Base-by-base conservation (phyloP, 2,797 vertebrate species). In the Falco columbarius region DNA sequence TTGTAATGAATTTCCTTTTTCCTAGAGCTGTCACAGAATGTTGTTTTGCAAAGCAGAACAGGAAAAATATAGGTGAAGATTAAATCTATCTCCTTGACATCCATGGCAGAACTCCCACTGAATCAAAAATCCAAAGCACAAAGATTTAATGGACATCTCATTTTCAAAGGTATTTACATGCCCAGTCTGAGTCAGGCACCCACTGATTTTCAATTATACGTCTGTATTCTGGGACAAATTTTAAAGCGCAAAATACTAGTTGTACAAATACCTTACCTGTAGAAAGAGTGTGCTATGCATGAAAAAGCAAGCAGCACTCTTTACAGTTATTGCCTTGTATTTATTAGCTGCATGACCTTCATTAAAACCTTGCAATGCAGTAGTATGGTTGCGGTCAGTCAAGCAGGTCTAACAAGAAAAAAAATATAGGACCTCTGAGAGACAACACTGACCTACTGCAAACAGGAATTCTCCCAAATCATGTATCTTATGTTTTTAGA, bases 371-470 rank as follows among this genome's bases (percentile, higher is more conserved):
- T 76, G 22, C 29, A 72, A 49, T 42, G 54, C 49, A 82, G 36
- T 29, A 82, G 7, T 16, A 38, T 11, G 6, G 40, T 63, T 51
- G 77, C 85, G 52, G 68, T 42, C 49, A 87, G 66, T 36, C 84
- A 96, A 84, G 67, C 79, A 94, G 42, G 29, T 49, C 56, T 89
- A 93, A 95, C 16, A 67, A 93, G 80, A n/a, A 71, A n/a, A n/a
- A 74, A 86, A 44, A 8, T 17, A 63, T 51, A 72, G 17, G 36
- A 65, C 8, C 6, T 62, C n/a, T 42, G 62, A 73, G 12, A 76
- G 27, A 70, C 14, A 38, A 47, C 7, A 38, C 12, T 59, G 15
- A 63, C 38, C n/a, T 71, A 32, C 42, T 55, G 38, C 40, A 75
- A 93, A 86, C 5, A 58, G 51, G 12, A 82, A 87, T 47, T 71